Conservation (phyloP, 2,113 vertebrate genomes). For the Pteropus alecto region DNA sequence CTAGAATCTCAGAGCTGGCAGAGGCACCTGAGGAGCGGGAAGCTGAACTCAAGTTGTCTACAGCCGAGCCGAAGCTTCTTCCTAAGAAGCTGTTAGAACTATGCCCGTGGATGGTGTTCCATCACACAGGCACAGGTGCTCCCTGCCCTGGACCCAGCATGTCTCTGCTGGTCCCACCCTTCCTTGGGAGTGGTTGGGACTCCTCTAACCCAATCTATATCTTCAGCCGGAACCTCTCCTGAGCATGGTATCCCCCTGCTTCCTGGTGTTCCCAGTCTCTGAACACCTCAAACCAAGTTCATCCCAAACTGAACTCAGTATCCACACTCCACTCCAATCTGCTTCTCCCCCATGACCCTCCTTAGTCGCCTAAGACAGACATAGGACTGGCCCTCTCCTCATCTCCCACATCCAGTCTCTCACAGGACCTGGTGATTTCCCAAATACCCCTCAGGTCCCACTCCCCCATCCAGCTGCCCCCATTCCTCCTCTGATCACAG, state of each 20-base stretch:
- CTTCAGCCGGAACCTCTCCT: neutral
- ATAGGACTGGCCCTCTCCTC: neutral
- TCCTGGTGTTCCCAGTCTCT: neutral
- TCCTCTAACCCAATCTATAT: neutral
- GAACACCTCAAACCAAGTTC: neutral
- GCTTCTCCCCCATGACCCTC: neutral
- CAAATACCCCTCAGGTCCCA: neutral
- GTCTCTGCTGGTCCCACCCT: neutral
- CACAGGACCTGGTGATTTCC: neutral
- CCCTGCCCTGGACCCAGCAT: neutral
- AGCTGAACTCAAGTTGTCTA: too few species aligned
- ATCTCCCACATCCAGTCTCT: neutral
- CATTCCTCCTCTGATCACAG: neutral
- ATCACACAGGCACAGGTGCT: neutral
- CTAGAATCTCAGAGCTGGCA: neutral
- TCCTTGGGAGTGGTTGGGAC: neutral
- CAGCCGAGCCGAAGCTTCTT: neutral
- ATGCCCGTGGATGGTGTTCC: fast-evolving
- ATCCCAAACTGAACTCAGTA: neutral
- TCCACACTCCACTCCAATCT: neutral
- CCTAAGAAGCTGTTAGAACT: neutral
- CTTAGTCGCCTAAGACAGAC: neutral
- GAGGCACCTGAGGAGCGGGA: neutral
- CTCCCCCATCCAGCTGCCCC: neutral
- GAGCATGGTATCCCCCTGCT: neutral